phyloP scores from a whole-genome alignment of 1,140 invertebrate genomes.

The Maconellicoccus hirsutus region DNA sequence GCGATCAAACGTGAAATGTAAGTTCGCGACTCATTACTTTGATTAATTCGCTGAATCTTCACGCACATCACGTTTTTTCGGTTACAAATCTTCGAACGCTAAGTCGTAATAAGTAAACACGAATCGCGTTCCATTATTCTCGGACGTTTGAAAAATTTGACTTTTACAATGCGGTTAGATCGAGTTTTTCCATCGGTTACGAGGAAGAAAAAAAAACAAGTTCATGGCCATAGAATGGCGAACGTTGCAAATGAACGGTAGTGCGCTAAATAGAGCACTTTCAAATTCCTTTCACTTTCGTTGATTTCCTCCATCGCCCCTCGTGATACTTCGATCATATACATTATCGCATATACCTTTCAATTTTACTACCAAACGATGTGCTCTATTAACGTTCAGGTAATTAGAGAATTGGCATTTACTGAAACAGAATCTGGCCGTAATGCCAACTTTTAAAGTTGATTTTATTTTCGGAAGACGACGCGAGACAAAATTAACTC shows the following conservation, averaged over 20 bases:
- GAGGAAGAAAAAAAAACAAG: slow-evolving; percentile 2
- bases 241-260: background rate
- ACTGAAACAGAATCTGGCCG: slow-evolving; percentile 11
- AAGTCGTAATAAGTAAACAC: background rate
- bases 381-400: slow-evolving; percentile 18
- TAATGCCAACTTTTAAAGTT: slow-evolving; percentile 12
- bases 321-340: background rate
- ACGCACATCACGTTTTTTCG: background rate
- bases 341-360: background rate
- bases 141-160: slow-evolving; percentile 3
- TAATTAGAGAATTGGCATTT: slow-evolving; percentile 22
- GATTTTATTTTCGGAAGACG: slow-evolving; percentile 19
- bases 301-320: background rate
- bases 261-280: background rate
- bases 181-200: background rate
- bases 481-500: background rate
- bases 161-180: background rate
- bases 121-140: background rate
- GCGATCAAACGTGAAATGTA: no score
- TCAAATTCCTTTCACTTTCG: slow-evolving; percentile 3
- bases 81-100: background rate
- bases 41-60: background rate
- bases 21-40: background rate
- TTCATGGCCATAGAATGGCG: slow-evolving; percentile 2
- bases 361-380: background rate